Percentiles rank a stretch among this genome's conserved stretches.
phyloP scores from a whole-genome alignment of 2,113 vertebrate species.

The Hucho hucho region DNA sequence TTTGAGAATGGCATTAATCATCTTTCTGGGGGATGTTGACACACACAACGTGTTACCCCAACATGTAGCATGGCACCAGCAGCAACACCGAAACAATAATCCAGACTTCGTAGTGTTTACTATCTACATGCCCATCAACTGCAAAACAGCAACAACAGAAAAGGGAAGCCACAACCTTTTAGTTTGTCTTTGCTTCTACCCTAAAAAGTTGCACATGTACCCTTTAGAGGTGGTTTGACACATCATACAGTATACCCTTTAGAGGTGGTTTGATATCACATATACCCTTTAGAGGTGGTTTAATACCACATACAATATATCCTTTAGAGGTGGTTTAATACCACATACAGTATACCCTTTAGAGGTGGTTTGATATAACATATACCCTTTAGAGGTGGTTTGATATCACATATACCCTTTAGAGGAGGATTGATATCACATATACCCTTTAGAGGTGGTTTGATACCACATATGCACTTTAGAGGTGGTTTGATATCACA shows the following conservation, averaged over 20 bases:
- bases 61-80: slow-evolving; percentile 60
- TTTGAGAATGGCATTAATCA: slow-evolving; percentile 65
- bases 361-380: too few species aligned
- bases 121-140: slow-evolving; percentile 45
- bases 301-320: too few species aligned
- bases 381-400: too few species aligned
- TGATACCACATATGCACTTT: slow-evolving; percentile 8
- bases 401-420: slow-evolving; percentile 14
- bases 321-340: too few species aligned
- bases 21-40: slow-evolving; percentile 61
- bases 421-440: too few species aligned
- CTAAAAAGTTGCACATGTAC: slow-evolving; percentile 43
- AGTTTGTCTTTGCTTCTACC: slow-evolving; percentile 32
- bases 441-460: slow-evolving; percentile 42
- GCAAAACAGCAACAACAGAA: slow-evolving; percentile 43
- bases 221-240: slow-evolving; percentile 41
- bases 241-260: too few species aligned
- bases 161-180: slow-evolving; percentile 37
- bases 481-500: slow-evolving; percentile 31
- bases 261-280: too few species aligned
- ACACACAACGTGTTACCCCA: slow-evolving; percentile 45
- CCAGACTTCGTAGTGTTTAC: slow-evolving; percentile 63
- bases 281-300: too few species aligned
- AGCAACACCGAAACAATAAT: slow-evolving; percentile 49
- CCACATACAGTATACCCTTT: too few species aligned